These are phyloP conservation scores for Zenarchopterus dispar DNA, from an alignment of 2,797 vertebrate genomes.

Conservation along the genomic window DNA sequence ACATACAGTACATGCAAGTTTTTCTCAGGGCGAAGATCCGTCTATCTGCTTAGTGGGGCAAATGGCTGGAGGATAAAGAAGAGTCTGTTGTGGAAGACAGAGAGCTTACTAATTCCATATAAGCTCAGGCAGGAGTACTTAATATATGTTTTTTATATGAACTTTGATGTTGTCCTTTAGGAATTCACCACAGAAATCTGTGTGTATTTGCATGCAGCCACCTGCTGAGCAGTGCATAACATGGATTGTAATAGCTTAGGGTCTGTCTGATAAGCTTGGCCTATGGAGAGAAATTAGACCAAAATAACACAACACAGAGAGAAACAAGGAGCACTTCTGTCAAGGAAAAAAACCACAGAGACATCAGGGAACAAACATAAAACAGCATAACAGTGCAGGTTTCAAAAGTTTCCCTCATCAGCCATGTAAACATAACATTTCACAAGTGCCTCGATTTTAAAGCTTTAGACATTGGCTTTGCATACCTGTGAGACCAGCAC, in stretches of 20 bases:
- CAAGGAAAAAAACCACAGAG: constrained; percentile 44
- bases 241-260: constrained; percentile 72
- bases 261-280: constrained; percentile 74
- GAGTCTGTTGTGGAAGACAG: constrained; percentile 53
- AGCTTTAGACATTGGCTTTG: no score
- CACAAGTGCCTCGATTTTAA: no score
- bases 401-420: not conserved
- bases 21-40: constrained; percentile 36
- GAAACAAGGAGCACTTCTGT: constrained; percentile 40
- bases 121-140: constrained; percentile 33
- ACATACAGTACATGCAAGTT: constrained; percentile 27
- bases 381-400: not conserved
- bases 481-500: no score
- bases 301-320: constrained; percentile 74
- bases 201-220: constrained; percentile 51
- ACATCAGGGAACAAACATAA: constrained; percentile 39
- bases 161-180: constrained; percentile 47
- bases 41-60: constrained; percentile 55
- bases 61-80: constrained; percentile 59
- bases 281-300: constrained; percentile 70
- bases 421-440: no score
- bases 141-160: constrained; percentile 43
- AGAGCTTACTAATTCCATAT: constrained; percentile 61
- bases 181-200: constrained; percentile 42
- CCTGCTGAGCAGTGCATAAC: constrained; percentile 68